Evolutionary conservation across 92 coral and sea anemone genomes (phyloP).

Genomic region (Heteractis magnifica): DNA sequence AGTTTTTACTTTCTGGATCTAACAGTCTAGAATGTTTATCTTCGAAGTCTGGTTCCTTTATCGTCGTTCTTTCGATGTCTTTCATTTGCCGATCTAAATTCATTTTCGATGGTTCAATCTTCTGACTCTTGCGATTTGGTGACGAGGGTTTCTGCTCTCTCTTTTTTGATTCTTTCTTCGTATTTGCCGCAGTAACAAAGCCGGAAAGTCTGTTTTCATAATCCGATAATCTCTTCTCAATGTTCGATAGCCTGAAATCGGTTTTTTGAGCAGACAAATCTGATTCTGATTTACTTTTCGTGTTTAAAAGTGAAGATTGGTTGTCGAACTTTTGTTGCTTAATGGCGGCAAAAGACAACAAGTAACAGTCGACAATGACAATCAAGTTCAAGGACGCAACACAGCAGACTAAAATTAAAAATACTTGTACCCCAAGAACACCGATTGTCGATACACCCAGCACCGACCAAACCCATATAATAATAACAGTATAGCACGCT

Average conservation of each 20-base stretch:
- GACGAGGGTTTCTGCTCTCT: neutral
- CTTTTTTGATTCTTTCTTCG: neutral
- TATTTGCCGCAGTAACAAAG: neutral
- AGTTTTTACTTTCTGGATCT: neutral
- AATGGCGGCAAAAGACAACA: neutral
- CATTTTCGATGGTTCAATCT: neutral
- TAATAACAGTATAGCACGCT: neutral
- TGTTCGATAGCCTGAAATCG: neutral
- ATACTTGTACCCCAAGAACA: neutral
- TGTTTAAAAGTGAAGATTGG: neutral
- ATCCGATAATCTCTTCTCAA: neutral
- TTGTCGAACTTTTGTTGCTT: constrained; percentile 1
- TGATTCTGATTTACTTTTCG: neutral
- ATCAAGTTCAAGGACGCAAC: neutral
- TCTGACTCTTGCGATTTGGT: neutral
- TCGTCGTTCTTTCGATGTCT: neutral
- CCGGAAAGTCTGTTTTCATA: neutral
- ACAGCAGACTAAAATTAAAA: neutral
- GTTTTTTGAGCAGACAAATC: neutral
- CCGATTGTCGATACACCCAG: neutral
- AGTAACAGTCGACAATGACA: constrained; percentile 20
- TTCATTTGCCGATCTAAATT: neutral
- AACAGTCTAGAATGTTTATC: neutral
- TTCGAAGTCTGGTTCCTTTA: neutral
- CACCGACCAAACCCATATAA: constrained; percentile 8